Percentiles rank a stretch among this genome's conserved stretches.
Conservation (phyloP, 2,888 invertebrate genomes). For the Cetonia aurata region DNA sequence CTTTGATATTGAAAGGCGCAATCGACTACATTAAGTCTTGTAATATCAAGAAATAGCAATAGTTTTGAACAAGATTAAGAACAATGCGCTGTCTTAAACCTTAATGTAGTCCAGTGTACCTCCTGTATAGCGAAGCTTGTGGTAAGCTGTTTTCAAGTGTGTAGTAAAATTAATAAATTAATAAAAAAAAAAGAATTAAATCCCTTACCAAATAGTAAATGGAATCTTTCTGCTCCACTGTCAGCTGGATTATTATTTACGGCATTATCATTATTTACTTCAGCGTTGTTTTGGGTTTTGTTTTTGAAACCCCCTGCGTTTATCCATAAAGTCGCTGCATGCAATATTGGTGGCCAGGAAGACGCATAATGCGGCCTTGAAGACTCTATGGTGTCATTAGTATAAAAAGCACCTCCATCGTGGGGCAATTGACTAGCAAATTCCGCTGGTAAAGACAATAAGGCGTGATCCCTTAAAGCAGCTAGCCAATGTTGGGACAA, state of each 20-base stretch:
- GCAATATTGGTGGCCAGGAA: constrained; percentile 95
- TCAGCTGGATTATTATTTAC: constrained; percentile 68
- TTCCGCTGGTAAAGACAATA: constrained; percentile 93
- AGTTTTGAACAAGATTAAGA: no score
- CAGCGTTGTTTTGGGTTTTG: constrained; percentile 59
- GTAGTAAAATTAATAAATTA: no score
- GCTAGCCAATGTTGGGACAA: constrained; percentile 96
- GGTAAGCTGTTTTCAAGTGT: no score
- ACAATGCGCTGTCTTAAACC: no score
- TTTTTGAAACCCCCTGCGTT: constrained; percentile 75
- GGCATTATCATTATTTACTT: constrained; percentile 67
- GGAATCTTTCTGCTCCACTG: constrained; percentile 74
- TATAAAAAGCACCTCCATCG: constrained; percentile 98
- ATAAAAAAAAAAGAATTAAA: no score
- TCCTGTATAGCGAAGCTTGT: no score
- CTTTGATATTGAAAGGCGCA: no score
- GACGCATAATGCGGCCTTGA: constrained; percentile 91
- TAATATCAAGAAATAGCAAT: no score
- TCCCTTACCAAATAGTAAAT: constrained; percentile 87
- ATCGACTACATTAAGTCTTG: no score
- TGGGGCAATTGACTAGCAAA: constrained; percentile 95
- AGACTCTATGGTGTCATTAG: constrained; percentile 94
- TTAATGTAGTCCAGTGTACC: no score
- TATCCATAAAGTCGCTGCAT: constrained; percentile 92
- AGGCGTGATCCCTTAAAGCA: constrained; percentile 94